A percentile compares a stretch with the other conserved stretches of the same genome.
These are phyloP conservation scores for Tridacna crocea DNA, from an alignment of 2,888 invertebrate species.

Conservation along the genomic window DNA sequence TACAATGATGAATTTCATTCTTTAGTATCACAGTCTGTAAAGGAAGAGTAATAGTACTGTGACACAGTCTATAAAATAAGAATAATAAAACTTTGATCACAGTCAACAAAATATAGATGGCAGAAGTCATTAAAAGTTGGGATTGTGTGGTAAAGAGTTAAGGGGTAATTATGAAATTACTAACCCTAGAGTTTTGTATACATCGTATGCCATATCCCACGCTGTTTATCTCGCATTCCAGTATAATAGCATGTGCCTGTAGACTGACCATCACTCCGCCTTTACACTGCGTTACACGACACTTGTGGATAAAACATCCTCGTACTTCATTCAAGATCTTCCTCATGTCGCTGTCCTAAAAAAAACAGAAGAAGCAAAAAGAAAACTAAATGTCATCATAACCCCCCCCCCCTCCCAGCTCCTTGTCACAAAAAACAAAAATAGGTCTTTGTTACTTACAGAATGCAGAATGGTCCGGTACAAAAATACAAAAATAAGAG, in stretches of 20 bases:
- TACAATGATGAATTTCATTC: slow-evolving; percentile 79
- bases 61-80: too few relatives aligned
- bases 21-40: slow-evolving; percentile 73
- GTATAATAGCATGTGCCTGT: slow-evolving; percentile 76
- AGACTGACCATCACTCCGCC: slow-evolving; percentile 77
- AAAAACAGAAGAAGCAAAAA: not conserved
- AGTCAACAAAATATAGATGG: too few relatives aligned
- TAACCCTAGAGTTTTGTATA: slow-evolving; percentile 79
- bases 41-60: not conserved
- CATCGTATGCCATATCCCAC: slow-evolving; percentile 81
- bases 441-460: too few relatives aligned
- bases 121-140: too few relatives aligned
- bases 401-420: not conserved
- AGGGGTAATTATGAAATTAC: slow-evolving; percentile 5
- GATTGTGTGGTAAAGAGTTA: too few relatives aligned
- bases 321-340: slow-evolving; percentile 67
- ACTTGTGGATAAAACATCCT: slow-evolving; percentile 76
- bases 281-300: slow-evolving; percentile 77
- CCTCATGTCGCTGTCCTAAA: slow-evolving; percentile 61
- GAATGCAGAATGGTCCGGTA: too few relatives aligned
- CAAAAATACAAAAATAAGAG: too few relatives aligned
- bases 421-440: not conserved
- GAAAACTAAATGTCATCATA: too few relatives aligned
- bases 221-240: slow-evolving; percentile 77
- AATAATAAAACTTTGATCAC: too few relatives aligned